These are phyloP conservation scores for Cavia aperea DNA, from an alignment of 2,113 vertebrate genomes.

Conservation along the genomic window DNA sequence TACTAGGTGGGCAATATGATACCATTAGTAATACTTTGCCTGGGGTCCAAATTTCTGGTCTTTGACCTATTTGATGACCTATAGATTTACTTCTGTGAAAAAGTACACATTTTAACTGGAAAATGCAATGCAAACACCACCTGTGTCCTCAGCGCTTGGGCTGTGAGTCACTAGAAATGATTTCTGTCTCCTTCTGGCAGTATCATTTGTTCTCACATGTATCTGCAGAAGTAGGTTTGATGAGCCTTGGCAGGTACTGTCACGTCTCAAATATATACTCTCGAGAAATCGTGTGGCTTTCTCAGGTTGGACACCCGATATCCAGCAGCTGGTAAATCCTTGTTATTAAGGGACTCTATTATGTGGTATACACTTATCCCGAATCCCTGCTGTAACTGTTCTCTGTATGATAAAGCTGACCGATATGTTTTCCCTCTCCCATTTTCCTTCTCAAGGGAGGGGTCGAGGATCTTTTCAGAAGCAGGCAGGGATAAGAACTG, in stretches of 20 bases:
- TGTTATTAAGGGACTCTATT: slow-evolving; percentile 14
- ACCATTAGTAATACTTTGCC: neutral
- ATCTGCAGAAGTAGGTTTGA: slow-evolving; percentile 56
- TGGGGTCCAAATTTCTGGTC: slow-evolving; percentile 26
- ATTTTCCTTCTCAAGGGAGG: neutral
- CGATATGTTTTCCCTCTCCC: neutral
- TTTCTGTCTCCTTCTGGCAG: slow-evolving; percentile 59
- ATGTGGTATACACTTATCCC: neutral
- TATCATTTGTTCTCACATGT: slow-evolving; percentile 59
- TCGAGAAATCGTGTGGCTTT: slow-evolving; percentile 6
- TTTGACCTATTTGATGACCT: slow-evolving; percentile 33
- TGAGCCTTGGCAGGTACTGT: slow-evolving; percentile 58
- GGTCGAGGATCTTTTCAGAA: neutral
- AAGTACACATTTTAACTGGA: slow-evolving; percentile 40
- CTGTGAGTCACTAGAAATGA: slow-evolving; percentile 58
- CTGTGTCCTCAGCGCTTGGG: slow-evolving; percentile 41
- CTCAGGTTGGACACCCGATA: neutral
- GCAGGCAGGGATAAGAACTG: neutral
- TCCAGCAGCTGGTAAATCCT: neutral
- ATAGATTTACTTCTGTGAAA: slow-evolving; percentile 36
- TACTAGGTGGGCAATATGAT: neutral
- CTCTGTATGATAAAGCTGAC: neutral
- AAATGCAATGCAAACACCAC: slow-evolving; percentile 41
- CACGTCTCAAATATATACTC: slow-evolving; percentile 48
- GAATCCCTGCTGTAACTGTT: neutral